Base-by-base conservation (phyloP, 2,797 vertebrate species). In the Rhynchonycteris naso region DNA sequence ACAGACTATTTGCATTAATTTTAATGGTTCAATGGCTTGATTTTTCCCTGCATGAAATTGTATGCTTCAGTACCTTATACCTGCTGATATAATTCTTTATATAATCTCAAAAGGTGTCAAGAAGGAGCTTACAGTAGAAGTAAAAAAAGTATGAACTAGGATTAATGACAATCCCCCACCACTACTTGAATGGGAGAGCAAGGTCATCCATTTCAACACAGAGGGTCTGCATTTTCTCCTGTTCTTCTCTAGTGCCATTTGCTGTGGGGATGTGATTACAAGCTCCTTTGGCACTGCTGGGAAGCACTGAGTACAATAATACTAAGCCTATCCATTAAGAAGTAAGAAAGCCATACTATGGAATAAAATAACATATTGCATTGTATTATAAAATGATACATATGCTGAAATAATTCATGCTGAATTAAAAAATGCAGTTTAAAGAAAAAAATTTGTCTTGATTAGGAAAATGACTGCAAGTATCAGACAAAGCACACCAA, bases 1-100 rank as follows among this genome's bases (percentile, higher is more conserved):
- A 58, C 1, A 0, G 68, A 13, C 3, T 56, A 96, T 95, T 96
- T 96, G 85, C 93, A 95, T 97, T 94, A 95, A 93, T 97, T 95
- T 43, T 56, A 97, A 90, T 0, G 2, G 84, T 94, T 93, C 43
- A 65, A 94, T 68, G 81, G 59, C 96, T 95, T 95, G 89, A 96
- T 95, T 96, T 90, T 75, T 96, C 43, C 38, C 90, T 82, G n/a
- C 3, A 86, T 83, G 92, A 91, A 94, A 95, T 38, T 96, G 93
- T 95, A 88, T 68, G 94, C 38, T 56, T 75, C 80, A 69, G 7
- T 66, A 72, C 71, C 19, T 88, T 82, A 54, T 93, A 95, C 68
- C 61, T 91, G 50, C 79, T 93, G 93, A 80, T 92, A 80, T 24
- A 68, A 96, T 96, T 96, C 88, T 68, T 76, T 76, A 54, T 63